These are phyloP conservation scores for Andinoacara biseriatus DNA, from an alignment of 2,113 vertebrate species.

Conservation along the genomic window DNA sequence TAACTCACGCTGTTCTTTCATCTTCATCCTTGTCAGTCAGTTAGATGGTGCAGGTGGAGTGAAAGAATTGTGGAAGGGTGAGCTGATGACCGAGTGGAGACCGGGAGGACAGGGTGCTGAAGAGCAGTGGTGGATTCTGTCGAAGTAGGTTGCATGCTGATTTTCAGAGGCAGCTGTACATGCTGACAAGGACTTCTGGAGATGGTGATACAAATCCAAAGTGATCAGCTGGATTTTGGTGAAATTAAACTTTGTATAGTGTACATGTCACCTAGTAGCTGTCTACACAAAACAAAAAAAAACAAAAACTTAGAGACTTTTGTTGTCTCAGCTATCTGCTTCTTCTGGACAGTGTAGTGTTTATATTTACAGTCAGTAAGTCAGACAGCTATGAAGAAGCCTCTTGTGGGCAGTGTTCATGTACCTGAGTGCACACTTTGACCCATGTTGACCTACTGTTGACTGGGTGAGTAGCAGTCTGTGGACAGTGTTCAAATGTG, in stretches of 20 bases:
- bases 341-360: neutral
- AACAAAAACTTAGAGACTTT: neutral
- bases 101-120: constrained; percentile 20
- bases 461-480: neutral
- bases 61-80: constrained; percentile 17
- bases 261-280: constrained; percentile 23
- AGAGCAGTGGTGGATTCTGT: constrained; percentile 41
- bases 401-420: constrained; percentile 14
- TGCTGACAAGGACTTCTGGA: constrained; percentile 53
- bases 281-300: constrained; percentile 14
- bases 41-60: constrained; percentile 2
- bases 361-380: constrained; percentile 9
- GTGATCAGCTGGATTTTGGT: constrained; percentile 50
- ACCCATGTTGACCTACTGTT: constrained; percentile 17
- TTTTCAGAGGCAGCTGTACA: constrained; percentile 64
- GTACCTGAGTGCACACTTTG: constrained; percentile 44
- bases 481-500: constrained; percentile 13
- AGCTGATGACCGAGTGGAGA: constrained; percentile 18
- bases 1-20: constrained; percentile 43
- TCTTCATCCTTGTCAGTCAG: constrained; percentile 51
- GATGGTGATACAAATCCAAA: constrained; percentile 73
- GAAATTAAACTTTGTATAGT: constrained; percentile 25
- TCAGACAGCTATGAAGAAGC: neutral
- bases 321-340: constrained; percentile 7
- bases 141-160: constrained; percentile 48